Evolutionary conservation across 2,113 vertebrate genomes (phyloP).

Genomic region (Indri indri): DNA sequence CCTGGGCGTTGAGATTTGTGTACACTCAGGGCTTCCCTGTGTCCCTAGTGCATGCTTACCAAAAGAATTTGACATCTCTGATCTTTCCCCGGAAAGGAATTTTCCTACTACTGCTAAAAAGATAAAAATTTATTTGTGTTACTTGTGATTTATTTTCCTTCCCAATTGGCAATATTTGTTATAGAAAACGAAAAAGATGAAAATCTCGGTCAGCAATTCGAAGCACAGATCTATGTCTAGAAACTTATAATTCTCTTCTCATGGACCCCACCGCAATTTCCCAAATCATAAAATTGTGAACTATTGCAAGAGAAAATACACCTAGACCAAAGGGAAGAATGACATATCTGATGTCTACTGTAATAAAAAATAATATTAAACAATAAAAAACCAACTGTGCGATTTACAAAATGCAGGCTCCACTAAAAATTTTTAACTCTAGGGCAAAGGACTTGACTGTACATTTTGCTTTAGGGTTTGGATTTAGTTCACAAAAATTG

Average conservation of each 20-base stretch:
- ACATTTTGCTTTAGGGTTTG: slow-evolving; percentile 29
- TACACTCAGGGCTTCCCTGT: too few species aligned
- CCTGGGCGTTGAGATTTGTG: not conserved
- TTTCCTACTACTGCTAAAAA: slow-evolving; percentile 24
- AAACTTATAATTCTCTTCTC: slow-evolving; percentile 41
- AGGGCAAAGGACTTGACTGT: not conserved
- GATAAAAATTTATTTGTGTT: slow-evolving; percentile 29
- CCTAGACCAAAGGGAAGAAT: slow-evolving; percentile 12
- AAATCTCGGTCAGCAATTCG: slow-evolving; percentile 30
- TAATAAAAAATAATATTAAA: slow-evolving; percentile 59
- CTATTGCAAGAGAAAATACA: not conserved
- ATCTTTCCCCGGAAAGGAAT: slow-evolving; percentile 25
- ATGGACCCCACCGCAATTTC: not conserved
- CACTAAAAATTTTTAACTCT: slow-evolving; percentile 18
- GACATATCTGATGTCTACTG: not conserved
- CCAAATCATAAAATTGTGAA: slow-evolving; percentile 45
- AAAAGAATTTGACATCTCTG: not conserved
- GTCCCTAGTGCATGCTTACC: not conserved
- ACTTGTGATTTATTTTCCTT: slow-evolving; percentile 46
- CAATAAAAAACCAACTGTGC: slow-evolving; percentile 12
- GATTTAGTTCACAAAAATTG: slow-evolving; percentile 25
- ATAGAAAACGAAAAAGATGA: slow-evolving; percentile 36
- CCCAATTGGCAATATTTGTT: slow-evolving; percentile 1
- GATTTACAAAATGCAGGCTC: slow-evolving; percentile 39
- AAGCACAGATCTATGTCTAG: slow-evolving; percentile 3